Evolutionary conservation across 2,113 vertebrate genomes (phyloP).

Genomic region (Petromus typicus): DNA sequence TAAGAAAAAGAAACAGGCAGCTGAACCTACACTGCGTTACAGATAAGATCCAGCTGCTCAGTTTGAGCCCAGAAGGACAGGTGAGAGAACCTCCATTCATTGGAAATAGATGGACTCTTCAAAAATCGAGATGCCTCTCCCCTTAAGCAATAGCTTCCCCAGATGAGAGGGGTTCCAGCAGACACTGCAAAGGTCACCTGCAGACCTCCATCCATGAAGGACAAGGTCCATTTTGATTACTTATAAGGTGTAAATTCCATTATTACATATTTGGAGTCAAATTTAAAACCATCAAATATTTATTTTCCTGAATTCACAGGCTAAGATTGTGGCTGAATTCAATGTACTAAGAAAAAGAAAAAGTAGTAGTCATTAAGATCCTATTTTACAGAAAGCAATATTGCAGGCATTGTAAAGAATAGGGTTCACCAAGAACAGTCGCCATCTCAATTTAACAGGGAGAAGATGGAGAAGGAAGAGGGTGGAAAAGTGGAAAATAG

Average conservation of each 20-base stretch:
- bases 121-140: background rate
- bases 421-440: background rate
- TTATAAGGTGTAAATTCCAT: background rate
- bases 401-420: background rate
- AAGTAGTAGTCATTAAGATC: background rate
- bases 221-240: background rate
- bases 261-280: background rate
- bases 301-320: background rate
- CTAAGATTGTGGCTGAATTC: background rate
- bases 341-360: background rate
- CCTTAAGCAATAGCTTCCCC: background rate
- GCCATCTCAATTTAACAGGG: background rate
- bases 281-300: background rate
- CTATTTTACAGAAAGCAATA: background rate
- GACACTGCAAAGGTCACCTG: background rate
- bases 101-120: background rate
- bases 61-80: fast-evolving
- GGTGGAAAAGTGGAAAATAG: background rate
- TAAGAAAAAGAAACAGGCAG: background rate
- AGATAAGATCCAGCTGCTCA: background rate
- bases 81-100: background rate
- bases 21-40: background rate
- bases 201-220: background rate
- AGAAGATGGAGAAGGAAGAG: background rate
- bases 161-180: background rate